Evolutionary conservation across 2,797 vertebrate species (phyloP).

Genomic region (Aplochiton taeniatus): DNA sequence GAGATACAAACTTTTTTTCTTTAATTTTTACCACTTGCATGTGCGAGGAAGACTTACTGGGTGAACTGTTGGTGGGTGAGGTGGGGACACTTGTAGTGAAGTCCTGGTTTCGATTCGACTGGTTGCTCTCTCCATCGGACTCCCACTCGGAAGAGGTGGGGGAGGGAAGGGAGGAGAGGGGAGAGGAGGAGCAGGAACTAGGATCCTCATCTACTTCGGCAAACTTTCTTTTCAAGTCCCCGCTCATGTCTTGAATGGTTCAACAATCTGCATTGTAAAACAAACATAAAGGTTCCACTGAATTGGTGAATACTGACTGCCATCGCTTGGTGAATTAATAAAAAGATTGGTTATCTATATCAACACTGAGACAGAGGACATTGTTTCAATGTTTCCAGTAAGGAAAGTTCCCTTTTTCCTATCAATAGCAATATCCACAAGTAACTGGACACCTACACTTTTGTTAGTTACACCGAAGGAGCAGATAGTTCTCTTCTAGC

Average conservation of each 20-base stretch:
- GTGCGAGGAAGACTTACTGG: conserved; percentile 55
- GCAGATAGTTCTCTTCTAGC: conserved; percentile 27
- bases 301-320: neutral
- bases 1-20: too few relatives aligned
- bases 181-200: conserved; percentile 74
- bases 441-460: conserved; percentile 26
- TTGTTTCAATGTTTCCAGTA: neutral
- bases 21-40: neutral
- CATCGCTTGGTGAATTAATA: conserved; percentile 3
- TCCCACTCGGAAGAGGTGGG: conserved; percentile 75
- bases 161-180: conserved; percentile 72
- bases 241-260: conserved; percentile 78
- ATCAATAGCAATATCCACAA: conserved; percentile 31
- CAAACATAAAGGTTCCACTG: neutral
- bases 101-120: conserved; percentile 45
- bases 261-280: conserved; percentile 50
- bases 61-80: conserved; percentile 36
- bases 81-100: conserved; percentile 41
- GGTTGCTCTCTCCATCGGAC: conserved; percentile 75
- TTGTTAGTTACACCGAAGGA: conserved; percentile 33
- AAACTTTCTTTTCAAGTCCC: conserved; percentile 88
- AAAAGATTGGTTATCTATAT: neutral
- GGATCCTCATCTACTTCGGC: conserved; percentile 83
- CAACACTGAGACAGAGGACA: conserved; percentile 5
- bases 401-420: neutral